phyloP scores from a whole-genome alignment of 2,797 vertebrate genomes.

The Channallabes apus region DNA sequence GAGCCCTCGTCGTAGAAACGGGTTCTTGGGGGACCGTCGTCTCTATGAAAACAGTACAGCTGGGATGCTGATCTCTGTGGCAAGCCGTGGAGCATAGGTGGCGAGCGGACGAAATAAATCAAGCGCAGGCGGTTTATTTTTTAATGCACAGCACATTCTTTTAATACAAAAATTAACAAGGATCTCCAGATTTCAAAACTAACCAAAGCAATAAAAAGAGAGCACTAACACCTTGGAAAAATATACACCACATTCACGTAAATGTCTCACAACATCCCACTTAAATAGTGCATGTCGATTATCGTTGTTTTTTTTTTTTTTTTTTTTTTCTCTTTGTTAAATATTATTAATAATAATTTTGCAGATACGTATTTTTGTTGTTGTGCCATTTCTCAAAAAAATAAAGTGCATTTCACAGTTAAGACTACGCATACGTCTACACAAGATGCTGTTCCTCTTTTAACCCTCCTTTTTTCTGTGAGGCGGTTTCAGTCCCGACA shows the following conservation, averaged over 20 bases:
- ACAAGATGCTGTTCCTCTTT: slow-evolving; percentile 75
- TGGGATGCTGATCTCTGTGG: slow-evolving; percentile 70
- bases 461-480: slow-evolving; percentile 16
- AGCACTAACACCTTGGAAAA: slow-evolving; percentile 83
- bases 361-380: slow-evolving; percentile 74
- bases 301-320: slow-evolving; percentile 69
- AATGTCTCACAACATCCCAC: slow-evolving; percentile 73
- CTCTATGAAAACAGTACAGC: slow-evolving; percentile 73
- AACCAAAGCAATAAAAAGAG: slow-evolving; percentile 82
- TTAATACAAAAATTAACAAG: slow-evolving; percentile 85
- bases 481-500: slow-evolving; percentile 10
- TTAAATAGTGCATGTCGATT: slow-evolving; percentile 81
- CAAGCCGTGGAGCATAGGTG: slow-evolving; percentile 62
- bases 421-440: slow-evolving; percentile 76
- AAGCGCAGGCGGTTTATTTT: slow-evolving; percentile 60
- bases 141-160: slow-evolving; percentile 79
- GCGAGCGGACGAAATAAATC: slow-evolving; percentile 55
- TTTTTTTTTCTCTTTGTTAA: neutral
- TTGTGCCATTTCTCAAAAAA: slow-evolving; percentile 81
- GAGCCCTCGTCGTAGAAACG: slow-evolving; percentile 61
- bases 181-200: slow-evolving; percentile 73
- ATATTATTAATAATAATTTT: slow-evolving; percentile 68
- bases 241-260: slow-evolving; percentile 82
- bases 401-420: slow-evolving; percentile 87
- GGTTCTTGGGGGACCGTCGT: slow-evolving; percentile 63